phyloP scores from a whole-genome alignment of 1,140 invertebrate genomes.

The Conus ventricosus region DNA sequence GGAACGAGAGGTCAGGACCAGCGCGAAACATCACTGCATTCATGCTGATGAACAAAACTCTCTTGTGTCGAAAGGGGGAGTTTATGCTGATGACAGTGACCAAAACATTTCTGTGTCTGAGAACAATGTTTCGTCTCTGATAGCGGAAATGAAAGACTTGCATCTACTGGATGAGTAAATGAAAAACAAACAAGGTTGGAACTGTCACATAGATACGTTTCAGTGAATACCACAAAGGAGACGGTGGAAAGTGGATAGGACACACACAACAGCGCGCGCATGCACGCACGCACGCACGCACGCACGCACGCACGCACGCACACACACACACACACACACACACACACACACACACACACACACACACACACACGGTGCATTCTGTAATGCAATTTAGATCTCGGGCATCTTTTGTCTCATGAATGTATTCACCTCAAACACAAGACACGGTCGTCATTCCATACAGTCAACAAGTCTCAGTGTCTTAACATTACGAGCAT shows the following conservation, averaged over 20 bases:
- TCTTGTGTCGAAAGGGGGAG: background rate
- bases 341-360: slow-evolving; percentile 22
- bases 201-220: background rate
- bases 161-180: background rate
- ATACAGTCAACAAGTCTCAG: too few relatives aligned
- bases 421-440: too few relatives aligned
- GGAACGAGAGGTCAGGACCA: too few relatives aligned
- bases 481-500: too few relatives aligned
- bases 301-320: background rate
- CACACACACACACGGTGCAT: background rate
- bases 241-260: background rate
- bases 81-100: background rate
- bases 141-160: background rate
- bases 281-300: background rate
- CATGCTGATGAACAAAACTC: background rate
- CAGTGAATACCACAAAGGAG: background rate
- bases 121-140: background rate
- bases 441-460: too few relatives aligned
- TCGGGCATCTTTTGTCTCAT: too few relatives aligned
- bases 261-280: background rate
- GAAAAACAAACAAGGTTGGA: background rate
- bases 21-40: background rate
- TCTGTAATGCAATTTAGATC: too few relatives aligned
- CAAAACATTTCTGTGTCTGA: background rate
- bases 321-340: slow-evolving; percentile 1